phyloP scores from a whole-genome alignment of 2,113 vertebrate genomes.

The Mesembrinibis cayennensis region DNA sequence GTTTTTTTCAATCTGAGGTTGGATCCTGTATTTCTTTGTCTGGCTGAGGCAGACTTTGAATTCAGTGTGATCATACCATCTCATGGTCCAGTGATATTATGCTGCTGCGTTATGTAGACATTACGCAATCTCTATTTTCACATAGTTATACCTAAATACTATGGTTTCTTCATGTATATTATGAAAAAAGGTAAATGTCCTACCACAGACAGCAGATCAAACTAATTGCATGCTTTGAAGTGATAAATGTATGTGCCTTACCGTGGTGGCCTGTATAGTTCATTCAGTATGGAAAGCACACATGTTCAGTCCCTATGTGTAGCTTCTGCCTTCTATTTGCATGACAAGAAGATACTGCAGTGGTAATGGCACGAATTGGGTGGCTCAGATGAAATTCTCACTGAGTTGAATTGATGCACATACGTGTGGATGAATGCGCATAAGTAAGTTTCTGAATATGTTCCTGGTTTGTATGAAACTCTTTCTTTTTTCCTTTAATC shows the following conservation, averaged over 20 bases:
- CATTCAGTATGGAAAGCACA: background rate
- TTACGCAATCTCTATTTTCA: background rate
- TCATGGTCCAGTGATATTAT: background rate
- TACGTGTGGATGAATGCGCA: accelerated
- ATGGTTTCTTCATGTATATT: background rate
- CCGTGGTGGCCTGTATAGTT: background rate
- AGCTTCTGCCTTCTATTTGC: background rate
- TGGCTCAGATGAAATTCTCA: background rate
- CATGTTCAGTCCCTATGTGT: background rate
- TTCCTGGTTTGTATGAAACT: background rate
- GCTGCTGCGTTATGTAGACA: background rate
- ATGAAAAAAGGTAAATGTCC: background rate
- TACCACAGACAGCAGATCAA: background rate
- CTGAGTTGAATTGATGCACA: background rate
- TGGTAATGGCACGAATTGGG: background rate
- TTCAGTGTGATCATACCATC: background rate
- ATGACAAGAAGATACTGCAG: background rate
- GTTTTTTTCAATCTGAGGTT: background rate
- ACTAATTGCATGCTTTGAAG: background rate
- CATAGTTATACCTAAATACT: background rate
- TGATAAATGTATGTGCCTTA: background rate
- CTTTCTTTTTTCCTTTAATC: background rate
- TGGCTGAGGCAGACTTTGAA: background rate
- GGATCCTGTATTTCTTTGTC: background rate
- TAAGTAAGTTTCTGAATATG: background rate